Percentiles rank a stretch among this genome's conserved stretches.
Evolutionary conservation across 2,797 vertebrate genomes (phyloP).

Genomic region (Arrhamphus sclerolepis): DNA sequence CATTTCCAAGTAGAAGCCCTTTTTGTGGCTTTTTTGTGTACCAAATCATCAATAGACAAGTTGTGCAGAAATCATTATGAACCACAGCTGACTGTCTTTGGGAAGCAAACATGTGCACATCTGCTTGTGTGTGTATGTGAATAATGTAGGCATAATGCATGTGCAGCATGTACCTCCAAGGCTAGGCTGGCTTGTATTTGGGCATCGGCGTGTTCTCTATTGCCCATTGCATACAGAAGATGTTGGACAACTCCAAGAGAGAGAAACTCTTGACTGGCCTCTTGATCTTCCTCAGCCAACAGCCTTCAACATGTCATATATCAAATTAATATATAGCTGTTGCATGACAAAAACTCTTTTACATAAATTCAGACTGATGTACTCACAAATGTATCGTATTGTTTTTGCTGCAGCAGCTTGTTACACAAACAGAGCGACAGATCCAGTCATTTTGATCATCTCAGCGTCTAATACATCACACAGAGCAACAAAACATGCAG

Average conservation of each 20-base stretch:
- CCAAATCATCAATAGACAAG: not conserved
- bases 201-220: constrained; percentile 80
- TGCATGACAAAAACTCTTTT: not conserved
- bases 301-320: constrained; percentile 68
- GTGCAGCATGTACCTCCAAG: constrained; percentile 76
- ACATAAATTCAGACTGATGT: not conserved
- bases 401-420: constrained; percentile 86
- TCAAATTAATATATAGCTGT: not conserved
- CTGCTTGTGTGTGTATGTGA: not conserved
- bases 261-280: constrained; percentile 80
- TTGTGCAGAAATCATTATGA: not conserved
- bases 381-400: constrained; percentile 65
- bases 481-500: not conserved
- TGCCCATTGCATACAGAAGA: constrained; percentile 84
- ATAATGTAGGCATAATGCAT: not conserved
- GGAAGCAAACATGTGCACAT: not conserved
- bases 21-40: not conserved
- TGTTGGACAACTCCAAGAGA: constrained; percentile 78
- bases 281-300: constrained; percentile 71
- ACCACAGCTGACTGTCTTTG: not conserved
- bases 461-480: constrained; percentile 53
- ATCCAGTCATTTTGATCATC: constrained; percentile 43
- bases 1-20: not conserved
- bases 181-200: constrained; percentile 86
- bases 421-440: constrained; percentile 75